A percentile compares a stretch with the other conserved stretches of the same genome.
phyloP scores from a whole-genome alignment of 2,888 invertebrate species.

The Lasioglossum lativentre region DNA sequence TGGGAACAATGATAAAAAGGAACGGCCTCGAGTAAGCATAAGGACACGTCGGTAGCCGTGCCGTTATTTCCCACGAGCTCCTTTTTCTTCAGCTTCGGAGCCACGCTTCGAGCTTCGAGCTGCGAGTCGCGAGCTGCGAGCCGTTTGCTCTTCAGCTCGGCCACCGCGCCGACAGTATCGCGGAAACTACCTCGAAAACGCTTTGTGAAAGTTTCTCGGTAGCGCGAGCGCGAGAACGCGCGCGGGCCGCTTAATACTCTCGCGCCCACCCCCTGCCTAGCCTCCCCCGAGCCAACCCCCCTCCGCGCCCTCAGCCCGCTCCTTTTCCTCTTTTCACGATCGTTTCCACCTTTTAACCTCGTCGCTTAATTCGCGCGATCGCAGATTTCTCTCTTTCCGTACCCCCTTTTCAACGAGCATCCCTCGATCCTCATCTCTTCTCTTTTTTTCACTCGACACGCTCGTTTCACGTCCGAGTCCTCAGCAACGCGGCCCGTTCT shows the following conservation, averaged over 20 bases:
- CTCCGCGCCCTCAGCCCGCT: not conserved
- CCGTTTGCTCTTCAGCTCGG: slow-evolving; percentile 24
- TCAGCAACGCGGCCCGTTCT: not conserved
- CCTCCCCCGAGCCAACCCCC: not conserved
- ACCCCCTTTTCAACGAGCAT: not conserved
- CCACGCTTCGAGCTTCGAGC: not conserved
- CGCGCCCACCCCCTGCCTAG: not conserved
- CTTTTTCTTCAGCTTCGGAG: slow-evolving; percentile 29
- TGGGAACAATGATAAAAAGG: slow-evolving; percentile 65
- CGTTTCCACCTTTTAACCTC: slow-evolving; percentile 60
- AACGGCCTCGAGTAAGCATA: slow-evolving; percentile 56
- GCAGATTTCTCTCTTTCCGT: not conserved
- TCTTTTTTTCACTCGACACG: not conserved
- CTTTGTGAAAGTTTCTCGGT: slow-evolving; percentile 47
- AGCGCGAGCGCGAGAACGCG: slow-evolving; percentile 23
- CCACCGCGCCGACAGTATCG: slow-evolving; percentile 41
- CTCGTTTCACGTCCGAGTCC: not conserved
- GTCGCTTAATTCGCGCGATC: slow-evolving; percentile 52
- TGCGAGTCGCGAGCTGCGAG: not conserved
- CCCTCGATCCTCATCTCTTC: not conserved
- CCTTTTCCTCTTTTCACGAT: slow-evolving; percentile 34
- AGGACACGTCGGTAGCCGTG: slow-evolving; percentile 49
- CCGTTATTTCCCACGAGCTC: slow-evolving; percentile 62
- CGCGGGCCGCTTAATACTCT: slow-evolving; percentile 44
- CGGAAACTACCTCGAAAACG: slow-evolving; percentile 51